Evolutionary conservation across 1,140 invertebrate species (phyloP).

Genomic region (Conus betulinus): DNA sequence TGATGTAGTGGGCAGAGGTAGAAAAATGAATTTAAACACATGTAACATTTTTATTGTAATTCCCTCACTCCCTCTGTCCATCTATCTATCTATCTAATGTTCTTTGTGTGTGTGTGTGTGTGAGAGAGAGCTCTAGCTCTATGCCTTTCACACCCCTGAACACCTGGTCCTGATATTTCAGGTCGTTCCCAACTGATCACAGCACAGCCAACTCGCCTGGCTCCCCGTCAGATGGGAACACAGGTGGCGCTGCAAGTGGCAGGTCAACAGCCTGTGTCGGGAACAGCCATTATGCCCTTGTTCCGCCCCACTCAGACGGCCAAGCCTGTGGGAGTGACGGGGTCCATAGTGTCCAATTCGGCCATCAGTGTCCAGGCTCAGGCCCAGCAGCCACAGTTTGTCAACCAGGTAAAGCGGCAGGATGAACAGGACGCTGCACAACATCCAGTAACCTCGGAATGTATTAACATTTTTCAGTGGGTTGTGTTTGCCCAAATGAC

Average conservation of each 20-base stretch:
- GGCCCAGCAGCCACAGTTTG: slow-evolving; percentile 27
- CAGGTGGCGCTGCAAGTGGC: slow-evolving; percentile 36
- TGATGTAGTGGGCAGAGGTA: too few species aligned
- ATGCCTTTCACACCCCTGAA: not conserved
- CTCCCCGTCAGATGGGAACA: slow-evolving; percentile 31
- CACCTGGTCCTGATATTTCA: not conserved
- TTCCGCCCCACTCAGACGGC: slow-evolving; percentile 20
- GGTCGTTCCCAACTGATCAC: slow-evolving; percentile 36
- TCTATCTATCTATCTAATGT: too few species aligned
- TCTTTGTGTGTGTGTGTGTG: too few species aligned
- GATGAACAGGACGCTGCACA: too few species aligned
- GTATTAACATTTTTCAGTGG: too few species aligned
- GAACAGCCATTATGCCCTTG: slow-evolving; percentile 36
- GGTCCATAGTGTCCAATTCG: slow-evolving; percentile 7
- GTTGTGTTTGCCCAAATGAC: too few species aligned
- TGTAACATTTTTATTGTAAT: too few species aligned
- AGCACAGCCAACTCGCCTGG: slow-evolving; percentile 27
- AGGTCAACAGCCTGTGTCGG: slow-evolving; percentile 24
- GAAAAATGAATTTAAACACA: too few species aligned
- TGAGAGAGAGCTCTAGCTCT: too few species aligned
- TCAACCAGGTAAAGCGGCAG: slow-evolving; percentile 9
- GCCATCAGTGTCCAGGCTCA: slow-evolving; percentile 15
- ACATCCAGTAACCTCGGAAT: too few species aligned
- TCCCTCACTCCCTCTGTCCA: too few species aligned
- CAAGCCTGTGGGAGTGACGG: not conserved